phyloP scores from a whole-genome alignment of 2,113 vertebrate genomes.

The Osmerus mordax region DNA sequence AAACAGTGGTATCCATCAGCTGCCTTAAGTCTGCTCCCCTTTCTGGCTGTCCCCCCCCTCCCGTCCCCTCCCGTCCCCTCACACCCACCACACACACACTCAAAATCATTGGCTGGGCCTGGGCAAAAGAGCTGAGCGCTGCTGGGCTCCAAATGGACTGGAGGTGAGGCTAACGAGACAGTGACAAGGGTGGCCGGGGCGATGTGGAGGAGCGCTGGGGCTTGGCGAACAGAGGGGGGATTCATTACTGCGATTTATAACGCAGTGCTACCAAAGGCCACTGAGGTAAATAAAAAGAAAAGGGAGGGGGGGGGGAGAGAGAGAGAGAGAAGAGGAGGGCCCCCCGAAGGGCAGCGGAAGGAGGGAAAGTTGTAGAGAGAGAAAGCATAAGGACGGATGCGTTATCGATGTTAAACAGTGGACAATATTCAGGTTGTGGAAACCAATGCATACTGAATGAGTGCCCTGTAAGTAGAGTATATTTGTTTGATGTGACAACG shows the following conservation, averaged over 20 bases:
- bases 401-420: background rate
- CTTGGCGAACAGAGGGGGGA: conserved; percentile 24
- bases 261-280: conserved; percentile 42
- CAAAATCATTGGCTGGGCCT: background rate
- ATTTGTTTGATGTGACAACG: background rate
- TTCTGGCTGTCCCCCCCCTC: too few species aligned
- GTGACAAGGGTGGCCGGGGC: conserved; percentile 42
- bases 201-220: conserved; percentile 15
- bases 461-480: conserved; percentile 11
- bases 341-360: conserved; percentile 9
- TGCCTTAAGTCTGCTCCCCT: conserved; percentile 33
- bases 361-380: conserved; percentile 25
- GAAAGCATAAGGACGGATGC: conserved; percentile 17
- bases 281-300: conserved; percentile 24
- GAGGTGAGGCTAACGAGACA: conserved; percentile 51
- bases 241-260: conserved; percentile 61
- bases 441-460: conserved; percentile 14
- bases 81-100: background rate
- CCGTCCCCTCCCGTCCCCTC: conserved; percentile 29
- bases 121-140: conserved; percentile 35
- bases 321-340: background rate
- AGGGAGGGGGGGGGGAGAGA: background rate
- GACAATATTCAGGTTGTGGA: conserved; percentile 10
- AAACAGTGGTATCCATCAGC: conserved; percentile 54
- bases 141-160: conserved; percentile 39